phyloP scores from a whole-genome alignment of 1,140 invertebrate genomes.

The Drosophila paulistorum region DNA sequence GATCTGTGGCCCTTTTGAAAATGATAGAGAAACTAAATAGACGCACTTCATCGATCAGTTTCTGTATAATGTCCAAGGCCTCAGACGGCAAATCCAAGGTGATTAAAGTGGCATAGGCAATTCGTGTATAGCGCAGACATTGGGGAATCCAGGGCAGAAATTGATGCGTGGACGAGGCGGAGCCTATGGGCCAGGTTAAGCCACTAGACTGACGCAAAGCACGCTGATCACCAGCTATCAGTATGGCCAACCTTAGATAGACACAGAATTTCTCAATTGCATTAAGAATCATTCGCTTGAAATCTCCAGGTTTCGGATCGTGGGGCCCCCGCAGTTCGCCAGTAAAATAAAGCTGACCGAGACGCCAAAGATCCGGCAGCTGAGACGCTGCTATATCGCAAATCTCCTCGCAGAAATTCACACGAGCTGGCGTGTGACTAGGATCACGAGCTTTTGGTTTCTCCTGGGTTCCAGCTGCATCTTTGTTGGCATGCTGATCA shows the following conservation, averaged over 20 bases:
- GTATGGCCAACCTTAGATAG: constrained; percentile 86
- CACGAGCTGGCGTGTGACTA: constrained; percentile 68
- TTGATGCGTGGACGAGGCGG: constrained; percentile 84
- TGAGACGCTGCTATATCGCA: constrained; percentile 81
- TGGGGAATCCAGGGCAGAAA: constrained; percentile 90
- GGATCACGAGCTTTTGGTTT: constrained; percentile 72
- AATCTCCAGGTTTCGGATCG: constrained; percentile 84
- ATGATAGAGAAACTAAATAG: constrained; percentile 93
- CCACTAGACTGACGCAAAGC: constrained; percentile 76
- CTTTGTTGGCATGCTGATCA: constrained; percentile 75
- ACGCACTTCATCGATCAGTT: constrained; percentile 94
- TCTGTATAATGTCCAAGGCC: constrained; percentile 91
- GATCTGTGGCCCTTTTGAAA: constrained; percentile 92
- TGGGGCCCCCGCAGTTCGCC: constrained; percentile 91
- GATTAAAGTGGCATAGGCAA: constrained; percentile 88
- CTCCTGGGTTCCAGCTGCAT: constrained; percentile 52
- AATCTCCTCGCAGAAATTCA: constrained; percentile 81
- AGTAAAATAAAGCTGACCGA: constrained; percentile 95
- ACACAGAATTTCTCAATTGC: constrained; percentile 87
- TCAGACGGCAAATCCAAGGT: constrained; percentile 91
- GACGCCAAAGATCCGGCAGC: constrained; percentile 92
- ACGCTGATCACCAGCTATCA: constrained; percentile 84
- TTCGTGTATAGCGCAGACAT: constrained; percentile 89
- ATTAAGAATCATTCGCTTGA: constrained; percentile 87
- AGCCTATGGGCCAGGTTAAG: constrained; percentile 82